Evolutionary conservation across 2,113 vertebrate species (phyloP), one percentile per base, ranked within the genome.

Genomic region (Odocoileus virginianus): DNA sequence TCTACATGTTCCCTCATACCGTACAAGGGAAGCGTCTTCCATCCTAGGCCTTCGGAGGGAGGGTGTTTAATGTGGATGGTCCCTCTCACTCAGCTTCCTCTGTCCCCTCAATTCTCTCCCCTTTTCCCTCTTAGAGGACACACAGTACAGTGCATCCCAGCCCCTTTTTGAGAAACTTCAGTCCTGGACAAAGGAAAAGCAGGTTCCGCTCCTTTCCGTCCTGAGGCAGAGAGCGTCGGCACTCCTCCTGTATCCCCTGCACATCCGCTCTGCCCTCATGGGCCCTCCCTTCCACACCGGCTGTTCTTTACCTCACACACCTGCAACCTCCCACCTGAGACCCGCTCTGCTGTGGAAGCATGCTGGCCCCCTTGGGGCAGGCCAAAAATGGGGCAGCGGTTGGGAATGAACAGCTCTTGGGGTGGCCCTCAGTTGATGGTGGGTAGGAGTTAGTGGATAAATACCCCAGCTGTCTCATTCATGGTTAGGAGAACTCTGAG

Each of bases 201-300:
- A n/a, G 43, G 33, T 25, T 47, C 28, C 2, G 43, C 33, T 87
- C 43, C 43, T n/a, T 50, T n/a, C 13, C 9, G 85, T n/a, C 85
- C 85, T 3, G 19, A 23, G 43, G 28, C 85, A 64, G 57, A 47
- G 6, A 43, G 7, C 6, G 6, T 3, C 55, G 23, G 43, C 23
- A 5, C 28, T 23, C 30, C 60, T 13, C 21, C 60, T 9, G 1
- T 0, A 6, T 15, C 13, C 45, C 85, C 21, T 16, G 7, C 19
- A 0, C 30, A 2, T 11, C 21, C 60, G 0, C 30, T 27, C 30
- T 87, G 33, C 43, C 45, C 7, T 64, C 61, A 27, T 0, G 7
- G 23, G 4, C 60, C 60, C 50, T 67, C 25, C 58, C 7, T 67
- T 64, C 33, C 60, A 50, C 13, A 4, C 30, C 13, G 4, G 10